Base-by-base conservation (phyloP, 2,797 vertebrate species). In the Otolemur crassicaudatus region DNA sequence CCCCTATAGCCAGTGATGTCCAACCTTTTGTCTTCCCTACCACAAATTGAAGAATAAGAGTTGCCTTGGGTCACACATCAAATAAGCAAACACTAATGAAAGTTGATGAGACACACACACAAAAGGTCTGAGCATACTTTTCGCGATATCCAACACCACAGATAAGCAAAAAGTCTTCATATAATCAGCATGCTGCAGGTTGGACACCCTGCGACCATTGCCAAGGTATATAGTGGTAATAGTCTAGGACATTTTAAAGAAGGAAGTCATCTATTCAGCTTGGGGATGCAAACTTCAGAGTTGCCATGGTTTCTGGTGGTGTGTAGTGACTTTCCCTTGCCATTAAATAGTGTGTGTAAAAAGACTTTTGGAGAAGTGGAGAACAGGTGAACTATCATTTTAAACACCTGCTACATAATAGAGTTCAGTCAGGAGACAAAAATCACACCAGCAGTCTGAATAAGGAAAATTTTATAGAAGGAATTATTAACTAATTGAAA, bases 221-320 rank as follows among this genome's bases (percentile, higher is more conserved):
- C 61, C 9, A 27, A 43, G 46, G 37, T 3, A 0, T 7, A 1
- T 13, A 3, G 31, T 1, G 6, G 14, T 14, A 29, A 25, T 29
- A 7, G 31, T 0, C 37, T 1, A 25, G 31, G 3, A 25, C 9
- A 11, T 80, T 58, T 63, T 9, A 12, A 61, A 77, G 29, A 89
- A 90, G 37, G 37, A 89, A 46, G 19, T 29, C 12, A 16, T 19
- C 61, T 3, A 0, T 72, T 85, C 73, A 17, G 13, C 1, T 3
- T 29, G 49, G 58, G 12, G 61, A 22, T 63, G 23, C 6, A 25
- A 31, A 43, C 79, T 43, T 67, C 58, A 43, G 34, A 79, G 40
- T 8, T 27, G 0, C 56, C 75, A 46, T 22, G n/a, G 73, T 75
- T 67, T 53, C 65, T 25, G 83, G 49, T 10, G 23, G 2, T 19